Evolutionary conservation across 1,140 invertebrate species (phyloP).

Genomic region (Microplitis demolitor): DNA sequence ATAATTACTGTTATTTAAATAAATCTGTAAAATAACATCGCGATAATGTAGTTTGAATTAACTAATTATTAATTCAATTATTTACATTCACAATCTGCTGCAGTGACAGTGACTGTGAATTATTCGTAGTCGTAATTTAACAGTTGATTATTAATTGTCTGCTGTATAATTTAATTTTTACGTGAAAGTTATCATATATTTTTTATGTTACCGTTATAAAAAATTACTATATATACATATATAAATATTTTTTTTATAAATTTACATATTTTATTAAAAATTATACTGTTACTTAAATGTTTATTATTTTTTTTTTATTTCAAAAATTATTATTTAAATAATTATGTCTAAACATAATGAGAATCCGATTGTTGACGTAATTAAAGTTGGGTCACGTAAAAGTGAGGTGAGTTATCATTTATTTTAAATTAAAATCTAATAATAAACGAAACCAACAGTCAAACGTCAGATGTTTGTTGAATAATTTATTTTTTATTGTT

Average conservation of each 20-base stretch:
- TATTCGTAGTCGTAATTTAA: background rate
- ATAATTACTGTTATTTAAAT: background rate
- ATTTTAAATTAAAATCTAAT: background rate
- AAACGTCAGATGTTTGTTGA: background rate
- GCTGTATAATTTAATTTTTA: background rate
- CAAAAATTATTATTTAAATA: background rate
- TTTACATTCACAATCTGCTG: conserved; percentile 47
- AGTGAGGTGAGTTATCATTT: conserved; percentile 64
- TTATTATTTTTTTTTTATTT: background rate
- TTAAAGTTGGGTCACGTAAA: conserved; percentile 70
- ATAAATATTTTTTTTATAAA: background rate
- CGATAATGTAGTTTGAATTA: background rate
- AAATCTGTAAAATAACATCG: background rate
- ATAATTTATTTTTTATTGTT: too few relatives aligned
- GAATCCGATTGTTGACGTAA: conserved; percentile 49
- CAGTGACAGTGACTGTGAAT: conserved; percentile 53
- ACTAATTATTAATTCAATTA: background rate
- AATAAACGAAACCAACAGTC: background rate
- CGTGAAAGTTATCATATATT: background rate
- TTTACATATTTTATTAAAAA: background rate
- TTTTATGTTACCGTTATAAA: background rate
- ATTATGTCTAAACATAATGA: conserved; percentile 24
- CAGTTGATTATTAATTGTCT: background rate
- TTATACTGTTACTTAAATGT: conserved; percentile 1
- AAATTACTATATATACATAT: background rate